Evolutionary conservation across 2,113 vertebrate species (phyloP), one percentile per base, ranked within the genome.

Genomic region (Calyptommatus sinebrachiatus): DNA sequence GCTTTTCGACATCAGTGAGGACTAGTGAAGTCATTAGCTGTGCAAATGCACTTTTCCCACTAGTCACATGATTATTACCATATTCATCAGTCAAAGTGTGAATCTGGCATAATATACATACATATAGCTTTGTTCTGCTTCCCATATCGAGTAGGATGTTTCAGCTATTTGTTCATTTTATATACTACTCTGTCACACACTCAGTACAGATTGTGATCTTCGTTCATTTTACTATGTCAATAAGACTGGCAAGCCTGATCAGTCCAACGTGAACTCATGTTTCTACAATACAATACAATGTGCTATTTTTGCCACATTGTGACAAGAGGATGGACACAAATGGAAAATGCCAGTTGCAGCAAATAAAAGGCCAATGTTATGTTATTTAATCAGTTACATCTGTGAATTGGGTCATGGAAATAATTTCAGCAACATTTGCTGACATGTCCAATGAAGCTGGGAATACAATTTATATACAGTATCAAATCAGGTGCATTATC

Each of bases 401-500:
- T 78, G 57, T 48, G 48, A 61, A 78, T 46, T 24, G 50, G 53
- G 28, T n/a, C 7, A 31, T 63, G n/a, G 60, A 63, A 79, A 60
- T 8, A 21, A 21, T 28, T 28, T 20, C n/a, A 21, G 48, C 69
- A 29, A 9, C 53, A 2, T 80, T 31, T 73, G 16, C 67, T 1
- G 2, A 53, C 69, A 77, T 20, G 4, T 71, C 6, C 75, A n/a
- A 50, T 82, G 57, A 72, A n/a, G 12, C 20, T 48, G 12, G 46
- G 50, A 28, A 57, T 57, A 57, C 53, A 57, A 16, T 8, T 76
- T 78, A 45, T 8, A 67, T 24, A 20, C 70, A 74, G 73, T 81
- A 62, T 81, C 8, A 31, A 69, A 69, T 48, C 12, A 84, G 78
- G 68, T 79, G 48, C 8, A 68, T 7, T 68, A 45, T 21, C 60